These are phyloP conservation scores for Panulirus ornatus DNA, from an alignment of 1,140 invertebrate species.

Conservation along the genomic window DNA sequence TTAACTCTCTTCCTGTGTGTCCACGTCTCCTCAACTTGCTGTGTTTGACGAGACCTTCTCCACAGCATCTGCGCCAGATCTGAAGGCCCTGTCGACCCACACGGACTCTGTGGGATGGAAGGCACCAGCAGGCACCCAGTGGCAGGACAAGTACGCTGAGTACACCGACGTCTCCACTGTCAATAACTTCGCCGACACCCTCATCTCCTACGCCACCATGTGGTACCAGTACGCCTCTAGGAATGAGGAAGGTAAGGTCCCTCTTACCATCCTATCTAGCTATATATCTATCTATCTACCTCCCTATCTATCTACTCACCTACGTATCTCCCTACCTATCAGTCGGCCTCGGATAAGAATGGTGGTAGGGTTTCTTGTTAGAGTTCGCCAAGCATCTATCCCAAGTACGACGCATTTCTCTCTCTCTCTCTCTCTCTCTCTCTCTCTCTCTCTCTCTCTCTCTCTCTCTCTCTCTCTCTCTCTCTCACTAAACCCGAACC, in stretches of 20 bases:
- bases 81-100: slow-evolving; percentile 22
- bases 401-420: no score
- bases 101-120: slow-evolving; percentile 62
- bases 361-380: no score
- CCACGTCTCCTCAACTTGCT: background rate
- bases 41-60: no score
- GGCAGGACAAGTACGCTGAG: slow-evolving; percentile 67
- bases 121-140: slow-evolving; percentile 51
- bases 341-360: no score
- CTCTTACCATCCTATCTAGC: no score
- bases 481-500: no score
- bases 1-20: background rate
- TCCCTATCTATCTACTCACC: no score
- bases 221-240: slow-evolving; percentile 72
- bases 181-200: slow-evolving; percentile 72
- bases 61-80: slow-evolving; percentile 1
- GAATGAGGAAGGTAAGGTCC: slow-evolving; percentile 58
- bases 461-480: no score
- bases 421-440: no score
- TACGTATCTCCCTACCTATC: no score
- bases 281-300: no score
- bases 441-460: background rate
- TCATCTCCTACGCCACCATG: slow-evolving; percentile 74
- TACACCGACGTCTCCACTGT: slow-evolving; percentile 61
- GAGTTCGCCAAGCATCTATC: no score